Percentiles rank a stretch among this genome's conserved stretches.
phyloP scores from a whole-genome alignment of 1,140 invertebrate species.

The Bombus ignitus region DNA sequence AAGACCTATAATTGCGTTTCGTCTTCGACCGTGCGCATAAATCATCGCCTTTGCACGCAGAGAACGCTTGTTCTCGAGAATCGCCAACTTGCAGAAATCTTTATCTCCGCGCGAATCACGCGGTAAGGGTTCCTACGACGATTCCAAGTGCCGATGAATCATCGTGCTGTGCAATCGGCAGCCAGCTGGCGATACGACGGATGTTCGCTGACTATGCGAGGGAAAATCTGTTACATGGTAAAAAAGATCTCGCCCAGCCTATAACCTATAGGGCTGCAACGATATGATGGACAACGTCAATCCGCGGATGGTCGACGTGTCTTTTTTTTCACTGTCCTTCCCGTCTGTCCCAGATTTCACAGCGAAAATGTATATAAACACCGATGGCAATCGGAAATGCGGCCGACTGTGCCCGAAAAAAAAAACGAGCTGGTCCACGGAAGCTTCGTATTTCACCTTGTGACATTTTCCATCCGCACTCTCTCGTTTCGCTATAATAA shows the following conservation, averaged over 20 bases:
- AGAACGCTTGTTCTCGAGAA: too few relatives aligned
- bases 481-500: slow-evolving; percentile 33
- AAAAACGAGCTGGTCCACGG: not conserved
- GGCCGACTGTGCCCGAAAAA: slow-evolving; percentile 1
- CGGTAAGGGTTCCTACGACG: not conserved
- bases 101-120: not conserved
- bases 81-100: slow-evolving; percentile 19
- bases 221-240: not conserved
- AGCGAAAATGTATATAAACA: not conserved
- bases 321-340: not conserved
- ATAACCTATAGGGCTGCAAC: too few relatives aligned
- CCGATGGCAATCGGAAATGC: slow-evolving; percentile 31
- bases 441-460: slow-evolving; percentile 30
- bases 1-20: slow-evolving; percentile 3
- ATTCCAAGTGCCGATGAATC: not conserved
- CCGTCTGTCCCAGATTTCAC: not conserved
- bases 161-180: not conserved
- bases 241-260: not conserved
- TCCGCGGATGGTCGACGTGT: not conserved
- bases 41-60: not conserved
- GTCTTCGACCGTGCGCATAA: not conserved
- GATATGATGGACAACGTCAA: not conserved
- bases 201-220: too few relatives aligned
- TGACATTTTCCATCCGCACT: slow-evolving; percentile 41
- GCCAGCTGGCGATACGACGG: too few relatives aligned